These are phyloP conservation scores for Cephus nigrinus DNA, from an alignment of 2,888 invertebrate genomes.

Conservation along the genomic window DNA sequence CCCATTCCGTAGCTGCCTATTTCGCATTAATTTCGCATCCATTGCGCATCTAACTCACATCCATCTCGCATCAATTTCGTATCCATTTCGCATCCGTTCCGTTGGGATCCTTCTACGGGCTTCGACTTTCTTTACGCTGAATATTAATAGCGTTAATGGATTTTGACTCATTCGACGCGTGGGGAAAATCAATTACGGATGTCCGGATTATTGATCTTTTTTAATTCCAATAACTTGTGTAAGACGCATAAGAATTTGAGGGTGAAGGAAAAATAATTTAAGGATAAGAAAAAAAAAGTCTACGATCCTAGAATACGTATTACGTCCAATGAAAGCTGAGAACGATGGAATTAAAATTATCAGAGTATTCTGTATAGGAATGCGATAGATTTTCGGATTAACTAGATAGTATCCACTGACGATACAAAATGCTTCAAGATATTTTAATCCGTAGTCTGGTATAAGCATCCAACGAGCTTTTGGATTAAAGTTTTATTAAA, in stretches of 20 bases:
- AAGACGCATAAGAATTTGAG: background rate
- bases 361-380: background rate
- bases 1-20: background rate
- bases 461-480: background rate
- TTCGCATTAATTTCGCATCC: background rate
- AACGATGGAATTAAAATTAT: background rate
- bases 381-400: background rate
- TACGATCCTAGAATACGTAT: background rate
- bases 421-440: background rate
- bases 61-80: background rate
- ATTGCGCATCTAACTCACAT: background rate
- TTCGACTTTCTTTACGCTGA: background rate
- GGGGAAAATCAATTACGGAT: background rate
- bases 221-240: background rate
- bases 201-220: background rate
- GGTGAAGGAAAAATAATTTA: background rate
- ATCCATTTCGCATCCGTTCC: background rate
- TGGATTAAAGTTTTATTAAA: background rate
- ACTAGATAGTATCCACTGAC: background rate
- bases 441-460: background rate
- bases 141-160: background rate
- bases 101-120: background rate
- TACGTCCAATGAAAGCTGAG: background rate
- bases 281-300: background rate
- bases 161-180: background rate